Evolutionary conservation across 2,888 invertebrate species (phyloP).

Genomic region (Melieria picta): DNA sequence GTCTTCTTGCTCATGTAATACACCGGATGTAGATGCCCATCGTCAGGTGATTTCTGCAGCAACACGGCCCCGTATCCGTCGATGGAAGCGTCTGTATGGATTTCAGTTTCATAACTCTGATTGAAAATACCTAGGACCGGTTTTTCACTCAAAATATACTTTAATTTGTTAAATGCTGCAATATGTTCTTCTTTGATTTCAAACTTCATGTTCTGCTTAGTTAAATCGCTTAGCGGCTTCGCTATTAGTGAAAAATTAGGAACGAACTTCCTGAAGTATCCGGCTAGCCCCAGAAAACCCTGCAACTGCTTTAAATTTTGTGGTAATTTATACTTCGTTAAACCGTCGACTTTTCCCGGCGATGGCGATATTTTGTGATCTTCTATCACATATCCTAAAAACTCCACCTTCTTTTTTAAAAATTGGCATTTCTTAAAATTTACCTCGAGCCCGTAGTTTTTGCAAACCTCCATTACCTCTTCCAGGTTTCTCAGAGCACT

Average conservation of each 20-base stretch:
- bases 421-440: conserved; percentile 43
- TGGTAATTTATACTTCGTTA: conserved; percentile 47
- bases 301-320: conserved; percentile 44
- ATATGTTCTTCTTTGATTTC: conserved; percentile 40
- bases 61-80: conserved; percentile 42
- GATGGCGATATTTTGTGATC: conserved; percentile 44
- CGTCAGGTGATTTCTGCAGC: conserved; percentile 32
- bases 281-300: conserved; percentile 52
- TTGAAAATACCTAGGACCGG: conserved; percentile 41
- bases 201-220: conserved; percentile 43
- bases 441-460: conserved; percentile 34
- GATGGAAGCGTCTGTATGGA: conserved; percentile 38
- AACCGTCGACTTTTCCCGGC: conserved; percentile 44
- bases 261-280: conserved; percentile 50
- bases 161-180: conserved; percentile 23
- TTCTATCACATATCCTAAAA: conserved; percentile 41
- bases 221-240: conserved; percentile 43
- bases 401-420: conserved; percentile 38
- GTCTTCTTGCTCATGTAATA: conserved; percentile 42
- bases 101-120: conserved; percentile 32
- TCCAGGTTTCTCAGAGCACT: conserved; percentile 1
- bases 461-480: neutral
- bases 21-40: conserved; percentile 37
- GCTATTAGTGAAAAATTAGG: conserved; percentile 45
- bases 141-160: conserved; percentile 30